phyloP scores from a whole-genome alignment of 2,888 invertebrate genomes.

The Girardia tigrina region DNA sequence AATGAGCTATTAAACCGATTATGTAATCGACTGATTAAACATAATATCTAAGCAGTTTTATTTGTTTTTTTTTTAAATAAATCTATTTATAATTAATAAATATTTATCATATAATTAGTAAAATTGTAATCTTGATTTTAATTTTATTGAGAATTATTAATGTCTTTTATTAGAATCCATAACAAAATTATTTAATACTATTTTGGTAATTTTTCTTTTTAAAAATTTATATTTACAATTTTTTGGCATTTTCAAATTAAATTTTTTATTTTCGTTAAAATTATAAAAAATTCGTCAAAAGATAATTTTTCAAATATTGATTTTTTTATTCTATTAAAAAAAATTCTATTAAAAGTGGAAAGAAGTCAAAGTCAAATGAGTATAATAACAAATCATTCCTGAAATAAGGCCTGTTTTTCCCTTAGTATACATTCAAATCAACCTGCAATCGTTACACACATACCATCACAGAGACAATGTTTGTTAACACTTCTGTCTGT shows the following conservation, averaged over 20 bases:
- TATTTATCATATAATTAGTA: background rate
- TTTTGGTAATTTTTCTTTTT: background rate
- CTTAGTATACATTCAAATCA: background rate
- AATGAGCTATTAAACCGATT: background rate
- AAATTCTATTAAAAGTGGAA: background rate
- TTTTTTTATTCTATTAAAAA: background rate
- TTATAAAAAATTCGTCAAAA: too few species aligned
- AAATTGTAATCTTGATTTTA: too few species aligned
- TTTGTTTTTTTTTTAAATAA: background rate
- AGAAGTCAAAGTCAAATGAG: background rate
- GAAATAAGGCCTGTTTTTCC: background rate
- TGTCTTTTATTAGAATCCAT: too few species aligned
- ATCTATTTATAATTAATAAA: background rate
- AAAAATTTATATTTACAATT: background rate
- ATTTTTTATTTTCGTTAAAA: background rate
- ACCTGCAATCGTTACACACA: background rate
- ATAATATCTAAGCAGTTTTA: background rate
- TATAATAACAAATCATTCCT: background rate
- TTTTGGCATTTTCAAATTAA: background rate
- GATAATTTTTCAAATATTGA: too few species aligned
- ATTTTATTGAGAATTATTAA: too few species aligned
- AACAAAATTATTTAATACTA: too few species aligned
- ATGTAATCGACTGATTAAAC: background rate
- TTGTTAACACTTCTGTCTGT: background rate
- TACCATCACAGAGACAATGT: background rate